phyloP scores from a whole-genome alignment of 2,113 vertebrate species.

The Rousettus leschenaultii region DNA sequence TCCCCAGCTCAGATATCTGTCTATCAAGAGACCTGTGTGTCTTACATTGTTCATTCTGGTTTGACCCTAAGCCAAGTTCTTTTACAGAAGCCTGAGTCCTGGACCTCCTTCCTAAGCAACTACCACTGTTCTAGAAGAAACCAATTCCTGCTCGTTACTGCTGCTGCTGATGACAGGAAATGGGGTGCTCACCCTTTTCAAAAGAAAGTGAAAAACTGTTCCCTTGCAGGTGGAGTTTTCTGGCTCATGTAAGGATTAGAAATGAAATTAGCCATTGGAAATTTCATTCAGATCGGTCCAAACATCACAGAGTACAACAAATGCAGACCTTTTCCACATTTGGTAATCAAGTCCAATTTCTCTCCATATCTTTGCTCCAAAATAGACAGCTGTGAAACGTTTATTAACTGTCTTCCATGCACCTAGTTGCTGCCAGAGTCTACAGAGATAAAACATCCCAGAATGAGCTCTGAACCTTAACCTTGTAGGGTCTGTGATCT shows the following conservation, averaged over 20 bases:
- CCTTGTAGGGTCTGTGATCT: not conserved
- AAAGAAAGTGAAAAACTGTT: conserved; percentile 30
- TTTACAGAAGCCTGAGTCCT: conserved; percentile 46
- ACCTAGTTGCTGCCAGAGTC: not conserved
- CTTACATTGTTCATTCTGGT: conserved; percentile 27
- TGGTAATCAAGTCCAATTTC: conserved; percentile 59
- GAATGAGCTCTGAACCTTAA: not conserved
- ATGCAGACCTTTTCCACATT: conserved; percentile 22
- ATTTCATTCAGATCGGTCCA: conserved; percentile 66
- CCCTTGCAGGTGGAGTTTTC: conserved; percentile 62
- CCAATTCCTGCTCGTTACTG: not conserved
- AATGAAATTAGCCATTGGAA: conserved; percentile 63
- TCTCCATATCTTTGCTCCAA: not conserved
- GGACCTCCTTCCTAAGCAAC: not conserved
- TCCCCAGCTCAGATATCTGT: conserved; percentile 34
- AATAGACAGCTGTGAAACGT: conserved; percentile 27
- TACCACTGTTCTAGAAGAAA: not conserved
- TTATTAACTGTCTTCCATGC: not conserved
- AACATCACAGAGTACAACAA: conserved; percentile 22
- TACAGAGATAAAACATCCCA: not conserved
- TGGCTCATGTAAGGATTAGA: conserved; percentile 44
- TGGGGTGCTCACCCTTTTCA: not conserved
- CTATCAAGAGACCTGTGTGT: not conserved
- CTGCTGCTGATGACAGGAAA: conserved; percentile 47
- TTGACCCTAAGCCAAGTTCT: conserved; percentile 48